Base-by-base conservation (phyloP, 2,113 vertebrate species). In the Amphiprion ocellaris region DNA sequence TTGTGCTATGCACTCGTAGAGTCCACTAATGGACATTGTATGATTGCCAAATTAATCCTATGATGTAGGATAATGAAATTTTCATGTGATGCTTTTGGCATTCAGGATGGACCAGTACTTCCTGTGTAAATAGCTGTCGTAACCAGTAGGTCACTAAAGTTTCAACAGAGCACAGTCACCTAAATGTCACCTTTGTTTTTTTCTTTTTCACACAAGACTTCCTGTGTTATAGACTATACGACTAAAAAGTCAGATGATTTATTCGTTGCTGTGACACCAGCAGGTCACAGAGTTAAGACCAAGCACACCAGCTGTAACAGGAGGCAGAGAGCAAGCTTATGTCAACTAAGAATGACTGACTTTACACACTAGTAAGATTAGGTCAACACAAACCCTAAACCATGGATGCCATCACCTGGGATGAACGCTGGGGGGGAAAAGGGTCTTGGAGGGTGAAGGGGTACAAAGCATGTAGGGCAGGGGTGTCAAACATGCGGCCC, bases 21-120 rank as follows among this genome's bases (percentile, higher is more conserved):
- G 46, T 30, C 24, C 5, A 28, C 53, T 60, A 65, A 70, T 70
- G 66, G 30, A 55, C 19, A 39, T n/a, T 61, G 16, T 55, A 47
- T 33, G 46, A 11, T 46, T 65, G 30, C 44, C 59, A 69, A 70
- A 81, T 75, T 61, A 53, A 24, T 76, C 53, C 15, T 46, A 23
- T 65, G 15, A 70, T 56, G 44, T n/a, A 59, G 44, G 66, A 47
- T 46, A 47, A 82, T 82, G 19, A 65, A 17, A 69, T 75, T 30
- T 69, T 69, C 56, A 69, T 69, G 58, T 58, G 30, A 52, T 63
- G 65, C 39, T 69, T 69, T 69, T 49, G 69, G 28, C 52, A 69
- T 64, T 56, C 52, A 63, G 28, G 63, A 68, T 26, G 55, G 26
- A 69, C 37, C 37, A 30, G 52, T 47, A 21, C 33, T 59, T 59